These are phyloP conservation scores for Euleptes europaea DNA, from an alignment of 2,113 vertebrate genomes.

Conservation along the genomic window DNA sequence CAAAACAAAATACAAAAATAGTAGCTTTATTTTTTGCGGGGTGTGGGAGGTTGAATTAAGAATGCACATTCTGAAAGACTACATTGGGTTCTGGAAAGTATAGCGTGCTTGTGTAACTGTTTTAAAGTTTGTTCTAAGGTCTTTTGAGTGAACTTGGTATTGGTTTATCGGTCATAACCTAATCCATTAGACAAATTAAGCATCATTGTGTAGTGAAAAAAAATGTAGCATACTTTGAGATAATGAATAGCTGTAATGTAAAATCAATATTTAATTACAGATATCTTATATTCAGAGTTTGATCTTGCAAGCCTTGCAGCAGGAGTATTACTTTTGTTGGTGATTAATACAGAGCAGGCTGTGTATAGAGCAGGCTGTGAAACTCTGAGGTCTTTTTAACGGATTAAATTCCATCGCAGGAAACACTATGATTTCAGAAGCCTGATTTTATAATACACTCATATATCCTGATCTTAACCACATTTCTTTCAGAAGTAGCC, in stretches of 20 bases:
- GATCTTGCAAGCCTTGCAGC: conserved; percentile 24
- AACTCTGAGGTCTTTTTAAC: background rate
- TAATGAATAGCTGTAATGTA: conserved; percentile 50
- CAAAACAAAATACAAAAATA: background rate
- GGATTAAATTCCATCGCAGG: background rate
- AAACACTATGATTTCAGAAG: background rate
- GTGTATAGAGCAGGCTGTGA: too few species aligned
- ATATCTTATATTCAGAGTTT: conserved; percentile 25
- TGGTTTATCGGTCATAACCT: conserved; percentile 12
- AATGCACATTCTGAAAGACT: background rate
- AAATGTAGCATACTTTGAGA: conserved; percentile 21
- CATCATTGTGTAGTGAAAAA: conserved; percentile 17
- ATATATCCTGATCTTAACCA: background rate
- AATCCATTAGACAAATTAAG: conserved; percentile 43
- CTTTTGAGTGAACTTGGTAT: background rate
- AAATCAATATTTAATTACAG: conserved; percentile 62
- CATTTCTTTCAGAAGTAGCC: background rate
- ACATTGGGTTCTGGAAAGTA: background rate
- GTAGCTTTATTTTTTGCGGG: background rate
- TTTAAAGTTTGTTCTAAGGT: background rate
- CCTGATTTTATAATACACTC: background rate
- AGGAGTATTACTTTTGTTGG: conserved; percentile 9
- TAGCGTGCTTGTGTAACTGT: background rate
- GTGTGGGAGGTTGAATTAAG: background rate
- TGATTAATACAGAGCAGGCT: background rate